Percentiles rank a stretch among this genome's conserved stretches.
Conservation (phyloP, 2,797 vertebrate genomes). For the Rhinophrynus dorsalis region DNA sequence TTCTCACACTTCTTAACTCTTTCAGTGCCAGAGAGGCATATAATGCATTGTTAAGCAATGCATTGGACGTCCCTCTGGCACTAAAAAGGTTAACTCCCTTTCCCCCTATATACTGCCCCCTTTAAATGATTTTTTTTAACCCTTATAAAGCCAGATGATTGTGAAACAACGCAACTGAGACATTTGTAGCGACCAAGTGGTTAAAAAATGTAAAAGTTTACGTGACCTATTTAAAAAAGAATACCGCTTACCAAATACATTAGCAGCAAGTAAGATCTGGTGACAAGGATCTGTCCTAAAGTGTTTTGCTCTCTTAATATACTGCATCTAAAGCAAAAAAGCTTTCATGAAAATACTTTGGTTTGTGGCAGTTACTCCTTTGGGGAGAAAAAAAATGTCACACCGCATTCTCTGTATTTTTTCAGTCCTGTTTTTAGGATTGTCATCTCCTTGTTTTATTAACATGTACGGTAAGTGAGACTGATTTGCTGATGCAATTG, state of each 20-base stretch:
- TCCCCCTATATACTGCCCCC: too few species aligned
- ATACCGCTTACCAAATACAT: conserved; percentile 84
- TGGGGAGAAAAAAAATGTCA: conserved; percentile 81
- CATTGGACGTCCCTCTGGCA: too few species aligned
- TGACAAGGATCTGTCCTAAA: conserved; percentile 81
- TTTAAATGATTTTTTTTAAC: too few species aligned
- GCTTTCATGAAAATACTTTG: conserved; percentile 78
- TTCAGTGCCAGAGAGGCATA: too few species aligned
- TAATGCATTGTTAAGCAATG: too few species aligned
- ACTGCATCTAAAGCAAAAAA: conserved; percentile 81
- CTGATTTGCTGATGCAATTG: conserved; percentile 64
- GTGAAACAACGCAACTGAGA: too few species aligned
- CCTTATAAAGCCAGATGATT: too few species aligned
- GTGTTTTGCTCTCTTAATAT: conserved; percentile 79
- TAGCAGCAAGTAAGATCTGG: conserved; percentile 84
- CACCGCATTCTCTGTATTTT: conserved; percentile 75
- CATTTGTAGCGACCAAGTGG: too few species aligned
- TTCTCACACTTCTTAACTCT: too few species aligned
- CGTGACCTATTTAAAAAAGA: conserved; percentile 81
- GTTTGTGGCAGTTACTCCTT: conserved; percentile 75
- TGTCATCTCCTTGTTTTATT: conserved; percentile 65
- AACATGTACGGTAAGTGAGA: conserved; percentile 73
- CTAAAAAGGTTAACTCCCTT: too few species aligned
- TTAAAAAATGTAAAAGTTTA: conserved; percentile 65
- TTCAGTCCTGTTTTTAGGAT: conserved; percentile 72